phyloP scores from a whole-genome alignment of 2,113 vertebrate species.

The Ammodytes marinus region DNA sequence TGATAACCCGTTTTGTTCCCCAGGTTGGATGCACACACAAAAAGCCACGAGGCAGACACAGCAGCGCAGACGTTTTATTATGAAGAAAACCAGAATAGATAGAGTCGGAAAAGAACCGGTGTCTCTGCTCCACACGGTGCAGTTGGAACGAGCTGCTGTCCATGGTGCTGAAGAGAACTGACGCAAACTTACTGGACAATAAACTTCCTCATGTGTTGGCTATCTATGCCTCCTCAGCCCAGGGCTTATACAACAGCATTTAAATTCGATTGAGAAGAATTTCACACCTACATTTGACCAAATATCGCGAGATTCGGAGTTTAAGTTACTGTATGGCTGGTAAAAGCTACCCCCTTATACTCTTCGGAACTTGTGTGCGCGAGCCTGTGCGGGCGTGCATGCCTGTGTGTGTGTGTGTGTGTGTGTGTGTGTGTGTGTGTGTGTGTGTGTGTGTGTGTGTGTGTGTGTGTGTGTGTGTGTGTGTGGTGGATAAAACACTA shows the following conservation, averaged over 20 bases:
- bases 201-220: not conserved
- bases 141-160: conserved; percentile 50
- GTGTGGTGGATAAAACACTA: not conserved
- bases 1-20: not conserved
- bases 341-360: not conserved
- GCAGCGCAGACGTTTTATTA: not conserved
- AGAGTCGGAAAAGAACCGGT: not conserved
- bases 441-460: conserved; percentile 6
- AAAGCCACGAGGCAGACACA: not conserved
- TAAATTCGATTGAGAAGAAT: not conserved
- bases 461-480: not conserved
- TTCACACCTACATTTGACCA: not conserved
- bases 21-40: not conserved
- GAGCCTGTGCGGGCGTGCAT: conserved; percentile 1
- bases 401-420: not conserved
- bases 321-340: not conserved
- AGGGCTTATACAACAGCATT: not conserved
- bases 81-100: not conserved
- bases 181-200: too few species aligned
- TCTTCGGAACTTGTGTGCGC: conserved; percentile 11
- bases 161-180: conserved; percentile 64
- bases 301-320: conserved; percentile 18
- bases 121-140: too few species aligned
- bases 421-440: conserved; percentile 12
- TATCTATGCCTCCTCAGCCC: not conserved